These are phyloP conservation scores for Dreissena polymorpha DNA, from an alignment of 1,140 invertebrate genomes.

Conservation along the genomic window DNA sequence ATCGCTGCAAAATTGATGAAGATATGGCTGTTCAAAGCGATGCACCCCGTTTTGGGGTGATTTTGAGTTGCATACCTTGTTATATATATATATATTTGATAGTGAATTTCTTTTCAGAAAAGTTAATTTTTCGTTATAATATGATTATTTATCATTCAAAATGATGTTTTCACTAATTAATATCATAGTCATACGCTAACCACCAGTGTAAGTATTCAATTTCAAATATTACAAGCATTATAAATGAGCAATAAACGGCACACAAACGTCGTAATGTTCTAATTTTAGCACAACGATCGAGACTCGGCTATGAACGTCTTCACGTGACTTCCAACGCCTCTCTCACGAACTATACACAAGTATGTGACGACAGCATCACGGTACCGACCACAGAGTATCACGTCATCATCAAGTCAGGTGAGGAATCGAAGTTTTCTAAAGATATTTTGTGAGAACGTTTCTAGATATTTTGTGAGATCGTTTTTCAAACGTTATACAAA, in stretches of 20 bases:
- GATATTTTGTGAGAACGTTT: not conserved
- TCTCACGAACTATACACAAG: not conserved
- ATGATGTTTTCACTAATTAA: too few relatives aligned
- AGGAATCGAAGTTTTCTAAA: not conserved
- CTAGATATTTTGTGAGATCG: not conserved
- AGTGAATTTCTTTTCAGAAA: too few relatives aligned
- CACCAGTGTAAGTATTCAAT: not conserved
- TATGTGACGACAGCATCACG: slow-evolving; percentile 20
- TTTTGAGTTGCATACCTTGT: too few relatives aligned
- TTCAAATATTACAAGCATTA: not conserved
- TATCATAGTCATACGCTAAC: too few relatives aligned
- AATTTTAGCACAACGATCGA: slow-evolving; percentile 35
- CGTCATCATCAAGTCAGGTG: slow-evolving; percentile 52
- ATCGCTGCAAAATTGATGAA: too few relatives aligned
- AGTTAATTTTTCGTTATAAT: too few relatives aligned
- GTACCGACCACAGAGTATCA: slow-evolving; percentile 43
- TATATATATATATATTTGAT: too few relatives aligned
- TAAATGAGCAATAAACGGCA: not conserved
- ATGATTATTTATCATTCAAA: too few relatives aligned
- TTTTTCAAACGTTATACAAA: not conserved
- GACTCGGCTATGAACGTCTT: slow-evolving; percentile 36
- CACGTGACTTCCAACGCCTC: not conserved
- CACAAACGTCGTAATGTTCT: not conserved
- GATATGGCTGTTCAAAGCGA: too few relatives aligned
- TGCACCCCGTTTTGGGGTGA: too few relatives aligned